Evolutionary conservation across 2,888 invertebrate species (phyloP), one percentile per base, ranked within the genome.

Genomic region (Plemyria rubiginata): DNA sequence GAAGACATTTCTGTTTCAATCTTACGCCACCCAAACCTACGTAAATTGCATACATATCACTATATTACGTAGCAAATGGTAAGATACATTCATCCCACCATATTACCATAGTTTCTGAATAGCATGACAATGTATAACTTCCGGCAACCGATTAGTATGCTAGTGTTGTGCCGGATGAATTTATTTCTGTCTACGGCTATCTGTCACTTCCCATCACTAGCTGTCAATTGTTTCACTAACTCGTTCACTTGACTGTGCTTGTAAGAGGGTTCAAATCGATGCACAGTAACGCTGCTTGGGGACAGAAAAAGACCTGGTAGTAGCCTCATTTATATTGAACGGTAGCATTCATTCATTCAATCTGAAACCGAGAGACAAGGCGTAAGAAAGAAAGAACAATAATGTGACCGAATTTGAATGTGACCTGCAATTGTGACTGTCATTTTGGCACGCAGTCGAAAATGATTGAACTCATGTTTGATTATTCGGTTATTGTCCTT

Each of bases 401-500:
- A 38, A 11, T 38, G 7, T 32, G 4, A 29, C 29, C 4, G 29
- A 6, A 29, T 29, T 4, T 29, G 7, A 38, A 40, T 15, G 15
- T 15, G 15, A 13, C n/a, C 13, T 13, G 41, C 41, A n/a, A 40
- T n/a, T 40, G 43, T 40, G 43, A n/a, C 28, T 29, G 15, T 40
- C 8, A 48, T 28, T 52, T 45, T 2, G 28, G 32, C 50, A 12
- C 51, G 29, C n/a, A 22, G 2, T n/a, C 8, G 3, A 22, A 46
- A 48, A 54, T 38, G 32, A 54, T 50, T 49, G 49, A 53, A 60
- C 38, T 57, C 53, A 60, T 58, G 60, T 43, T 63, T 38, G 3
- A 38, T 38, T 38, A 38, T 51, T 54, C 60, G 62, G 68, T 50
- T 62, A 65, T 55, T 60, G 66, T 59, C 66, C 66, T 65, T 69